Base-by-base conservation (phyloP, 2,113 vertebrate genomes). In the Eulemur rufifrons region DNA sequence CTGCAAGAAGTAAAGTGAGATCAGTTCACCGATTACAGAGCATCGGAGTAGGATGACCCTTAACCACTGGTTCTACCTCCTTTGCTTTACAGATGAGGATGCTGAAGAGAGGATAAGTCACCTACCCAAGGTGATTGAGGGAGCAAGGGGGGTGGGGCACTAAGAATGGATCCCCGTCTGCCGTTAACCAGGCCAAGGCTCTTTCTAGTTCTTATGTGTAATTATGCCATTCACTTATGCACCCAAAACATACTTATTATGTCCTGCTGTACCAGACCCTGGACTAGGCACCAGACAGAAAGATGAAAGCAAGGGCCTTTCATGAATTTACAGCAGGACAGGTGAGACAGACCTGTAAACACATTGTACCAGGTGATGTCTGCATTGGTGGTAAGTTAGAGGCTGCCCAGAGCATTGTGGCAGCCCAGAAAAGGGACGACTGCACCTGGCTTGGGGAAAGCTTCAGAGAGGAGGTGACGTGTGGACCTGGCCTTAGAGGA, bases 131-230 rank as follows among this genome's bases (percentile, higher is more conserved):
- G 15, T 77, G 61, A 52, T 8, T 68, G 18, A 32, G 64, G 50
- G n/a, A 50, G 6, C 2, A 0, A 52, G 42, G 37, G 32, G 1
- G 7, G 2, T 2, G 4, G 6, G 21, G 25, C 12, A 86, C 23
- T 7, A 61, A 39, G 52, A 23, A 32, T 42, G 45, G 59, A 74
- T n/a, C 42, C 73, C 21, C 45, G 12, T 54, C 66, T 89, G 54
- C 85, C 64, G 5, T 68, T 17, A 21, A 20, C 32, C 20, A 68
- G n/a, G 1, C 54, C 3, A 0, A 52, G 45, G 37, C 9, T 14
- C 71, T 96, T 87, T 66, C 45, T 68, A 84, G 42, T 84, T 71
- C 32, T 39, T 32, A 45, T 3, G 3, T 34, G 39, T 61, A 66
- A 66, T 54, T n/a, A 18, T 39, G 86, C 87, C 78, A 87, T 91